phyloP scores from a whole-genome alignment of 2,113 vertebrate species.

The Chascanopsetta lugubris region DNA sequence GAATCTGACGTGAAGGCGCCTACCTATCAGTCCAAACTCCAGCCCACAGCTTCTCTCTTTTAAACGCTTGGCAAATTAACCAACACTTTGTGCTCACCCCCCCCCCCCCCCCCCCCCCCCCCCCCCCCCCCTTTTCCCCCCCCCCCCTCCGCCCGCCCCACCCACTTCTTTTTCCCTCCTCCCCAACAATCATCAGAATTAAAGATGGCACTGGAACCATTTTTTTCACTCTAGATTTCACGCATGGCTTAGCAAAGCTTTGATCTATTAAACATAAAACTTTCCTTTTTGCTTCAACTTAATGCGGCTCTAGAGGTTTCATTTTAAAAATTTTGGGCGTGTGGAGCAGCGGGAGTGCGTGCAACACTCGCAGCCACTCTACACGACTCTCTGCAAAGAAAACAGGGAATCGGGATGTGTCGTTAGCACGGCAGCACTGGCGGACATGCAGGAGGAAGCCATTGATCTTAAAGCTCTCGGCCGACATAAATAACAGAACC shows the following conservation, averaged over 20 bases:
- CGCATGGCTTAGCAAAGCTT: constrained; percentile 39
- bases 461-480: constrained; percentile 20
- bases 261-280: constrained; percentile 47
- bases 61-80: constrained; percentile 52
- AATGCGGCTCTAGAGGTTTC: constrained; percentile 12
- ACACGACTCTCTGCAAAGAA: too few relatives aligned
- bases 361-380: not conserved
- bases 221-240: constrained; percentile 48
- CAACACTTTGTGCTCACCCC: constrained; percentile 20
- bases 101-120: not conserved
- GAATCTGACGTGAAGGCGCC: constrained; percentile 67
- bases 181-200: constrained; percentile 40
- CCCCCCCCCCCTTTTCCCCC: not conserved
- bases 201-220: constrained; percentile 43
- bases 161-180: not conserved
- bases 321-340: constrained; percentile 13
- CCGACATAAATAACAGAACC: constrained; percentile 17
- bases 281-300: constrained; percentile 30
- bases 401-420: not conserved
- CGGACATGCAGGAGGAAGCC: constrained; percentile 16
- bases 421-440: constrained; percentile 19
- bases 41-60: constrained; percentile 47
- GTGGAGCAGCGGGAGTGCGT: not conserved
- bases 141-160: too few relatives aligned
- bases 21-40: constrained; percentile 66